Evolutionary conservation across 2,888 invertebrate species (phyloP), one percentile per base, ranked within the genome.

Genomic region (Ochropleura leucogaster): DNA sequence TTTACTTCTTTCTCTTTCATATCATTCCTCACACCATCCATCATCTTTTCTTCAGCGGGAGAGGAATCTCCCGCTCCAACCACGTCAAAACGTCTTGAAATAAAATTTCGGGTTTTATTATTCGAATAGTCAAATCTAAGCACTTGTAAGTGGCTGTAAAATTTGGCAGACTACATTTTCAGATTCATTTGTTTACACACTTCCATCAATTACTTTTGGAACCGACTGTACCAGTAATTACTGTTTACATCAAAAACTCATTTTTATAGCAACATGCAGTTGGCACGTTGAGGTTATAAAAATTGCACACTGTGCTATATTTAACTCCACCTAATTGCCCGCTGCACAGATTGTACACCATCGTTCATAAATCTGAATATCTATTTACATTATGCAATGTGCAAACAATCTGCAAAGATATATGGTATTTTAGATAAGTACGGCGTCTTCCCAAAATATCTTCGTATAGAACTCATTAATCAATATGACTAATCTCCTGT

Each of bases 381-480:
- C 46, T 83, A 74, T 77, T 84, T 77, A 73, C 68, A 65, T 71
- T 72, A 40, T 77, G 80, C 85, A 86, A 70, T 65, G 60, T 66
- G 60, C 60, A 76, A 75, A 77, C 81, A 68, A 70, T 79, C 47
- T 49, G n/a, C 40, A 40, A 59, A 62, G 71, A 79, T 79, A 63
- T 55, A 69, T 73, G 68, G 46, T 46, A 64, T 62, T 79, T 67
- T 3, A 79, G 46, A 83, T 79, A 83, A 74, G 51, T 62, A 60
- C 42, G 44, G 51, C 18, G 53, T 47, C 18, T 57, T 62, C 68
- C 65, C 10, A 67, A 83, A 73, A 79, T 67, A 83, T 46, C 44
- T 68, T 44, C 20, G 20, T 66, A 55, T 68, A 71, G 16, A 55
- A 64, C 40, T n/a, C 49, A 83, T 72, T 71, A 18, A 64, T 68